Percentiles rank a stretch among this genome's conserved stretches.
phyloP scores from a whole-genome alignment of 64 coral and sea anemone genomes.

The Porites lutea region DNA sequence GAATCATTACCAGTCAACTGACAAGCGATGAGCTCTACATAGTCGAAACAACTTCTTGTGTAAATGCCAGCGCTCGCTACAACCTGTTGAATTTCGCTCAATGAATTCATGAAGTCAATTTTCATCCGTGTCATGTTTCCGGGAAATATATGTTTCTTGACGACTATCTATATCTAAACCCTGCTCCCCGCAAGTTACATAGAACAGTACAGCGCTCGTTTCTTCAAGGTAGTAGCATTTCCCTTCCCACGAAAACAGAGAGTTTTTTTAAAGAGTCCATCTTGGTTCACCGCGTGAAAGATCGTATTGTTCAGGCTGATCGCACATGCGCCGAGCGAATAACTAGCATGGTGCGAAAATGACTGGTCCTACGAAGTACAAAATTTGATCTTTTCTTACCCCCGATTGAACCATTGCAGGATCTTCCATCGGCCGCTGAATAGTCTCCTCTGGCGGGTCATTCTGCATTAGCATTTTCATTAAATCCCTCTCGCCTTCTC shows the following conservation, averaged over 20 bases:
- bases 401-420: constrained; percentile 14
- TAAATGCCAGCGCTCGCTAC: not conserved
- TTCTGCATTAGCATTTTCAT: constrained; percentile 57
- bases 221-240: constrained; percentile 1
- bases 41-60: not conserved
- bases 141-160: not conserved
- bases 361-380: not conserved
- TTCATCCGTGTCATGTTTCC: constrained; percentile 20
- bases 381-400: not conserved
- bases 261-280: not conserved
- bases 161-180: not conserved
- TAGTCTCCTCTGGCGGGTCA: constrained; percentile 33
- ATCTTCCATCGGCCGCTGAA: constrained; percentile 24
- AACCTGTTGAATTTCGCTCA: constrained; percentile 53
- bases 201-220: not conserved
- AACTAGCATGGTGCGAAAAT: constrained; percentile 10
- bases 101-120: not conserved
- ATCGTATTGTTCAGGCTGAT: constrained; percentile 9
- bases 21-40: too few species aligned
- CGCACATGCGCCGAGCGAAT: constrained; percentile 31
- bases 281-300: constrained; percentile 9
- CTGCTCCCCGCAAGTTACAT: not conserved
- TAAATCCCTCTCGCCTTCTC: constrained; percentile 25
- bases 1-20: too few species aligned
- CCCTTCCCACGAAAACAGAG: not conserved